Conservation (phyloP, 1,140 invertebrate genomes). For the Ceratosolen fusciceps region DNA sequence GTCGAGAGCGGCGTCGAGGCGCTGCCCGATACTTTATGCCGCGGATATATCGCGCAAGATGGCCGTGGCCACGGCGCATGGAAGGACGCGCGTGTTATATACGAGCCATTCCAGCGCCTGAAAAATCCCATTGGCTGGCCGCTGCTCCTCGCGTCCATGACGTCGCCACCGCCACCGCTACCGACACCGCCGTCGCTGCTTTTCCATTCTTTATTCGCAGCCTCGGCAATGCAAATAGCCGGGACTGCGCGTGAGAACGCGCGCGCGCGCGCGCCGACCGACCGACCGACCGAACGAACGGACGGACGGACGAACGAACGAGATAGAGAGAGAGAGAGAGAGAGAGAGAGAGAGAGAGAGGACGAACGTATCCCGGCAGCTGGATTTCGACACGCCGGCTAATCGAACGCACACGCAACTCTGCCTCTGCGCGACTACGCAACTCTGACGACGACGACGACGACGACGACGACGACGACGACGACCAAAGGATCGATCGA, state of each 20-base stretch:
- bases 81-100: background rate
- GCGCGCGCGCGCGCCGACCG: no score
- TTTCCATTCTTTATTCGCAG: constrained; percentile 6
- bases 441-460: background rate
- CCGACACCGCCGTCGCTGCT: background rate
- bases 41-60: constrained; percentile 26
- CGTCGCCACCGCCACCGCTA: background rate
- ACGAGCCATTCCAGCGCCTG: constrained; percentile 5
- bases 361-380: constrained; percentile 4
- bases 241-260: constrained; percentile 9
- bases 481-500: constrained; percentile 7
- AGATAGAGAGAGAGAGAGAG: no score
- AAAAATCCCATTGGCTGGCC: background rate
- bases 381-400: constrained; percentile 27
- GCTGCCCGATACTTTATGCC: constrained; percentile 51
- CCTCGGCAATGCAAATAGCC: background rate
- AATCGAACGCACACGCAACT: background rate
- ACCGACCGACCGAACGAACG: no score
- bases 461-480: no score
- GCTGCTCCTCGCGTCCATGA: background rate
- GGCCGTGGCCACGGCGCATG: background rate
- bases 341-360: no score
- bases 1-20: no score
- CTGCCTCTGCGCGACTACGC: background rate
- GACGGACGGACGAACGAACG: no score